phyloP scores from a whole-genome alignment of 2,113 vertebrate species.

The Ptilorrhoa leucosticta region DNA sequence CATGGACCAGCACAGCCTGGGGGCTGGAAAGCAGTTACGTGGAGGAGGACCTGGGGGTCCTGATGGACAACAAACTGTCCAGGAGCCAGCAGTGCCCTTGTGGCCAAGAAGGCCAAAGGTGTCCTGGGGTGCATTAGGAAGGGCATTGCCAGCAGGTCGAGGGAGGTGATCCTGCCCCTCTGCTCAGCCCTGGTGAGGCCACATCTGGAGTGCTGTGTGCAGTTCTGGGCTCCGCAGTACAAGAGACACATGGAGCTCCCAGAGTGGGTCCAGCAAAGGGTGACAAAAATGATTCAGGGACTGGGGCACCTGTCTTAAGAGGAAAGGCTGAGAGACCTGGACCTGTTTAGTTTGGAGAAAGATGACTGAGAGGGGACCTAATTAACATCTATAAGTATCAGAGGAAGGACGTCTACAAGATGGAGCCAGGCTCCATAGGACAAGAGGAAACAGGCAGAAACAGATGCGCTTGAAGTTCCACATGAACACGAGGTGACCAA shows the following conservation, averaged over 20 bases:
- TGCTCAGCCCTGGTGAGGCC: not conserved
- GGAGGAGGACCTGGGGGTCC: not conserved
- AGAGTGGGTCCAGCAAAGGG: accelerated
- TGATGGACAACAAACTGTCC: not conserved
- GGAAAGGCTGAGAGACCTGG: not conserved
- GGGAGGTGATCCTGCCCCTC: not conserved
- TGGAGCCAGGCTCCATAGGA: not conserved
- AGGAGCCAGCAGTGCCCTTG: not conserved
- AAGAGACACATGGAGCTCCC: not conserved
- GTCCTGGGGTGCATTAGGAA: not conserved
- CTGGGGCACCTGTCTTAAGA: not conserved
- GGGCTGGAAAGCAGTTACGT: not conserved
- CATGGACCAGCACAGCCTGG: not conserved
- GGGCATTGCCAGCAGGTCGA: accelerated
- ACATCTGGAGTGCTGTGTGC: not conserved
- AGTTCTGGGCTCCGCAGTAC: not conserved
- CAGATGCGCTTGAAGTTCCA: not conserved
- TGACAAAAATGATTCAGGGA: not conserved
- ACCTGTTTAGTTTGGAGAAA: not conserved
- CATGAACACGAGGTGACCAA: not conserved
- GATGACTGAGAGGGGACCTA: not conserved
- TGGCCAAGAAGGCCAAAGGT: accelerated
- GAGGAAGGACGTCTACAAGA: not conserved
- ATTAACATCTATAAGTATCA: not conserved
- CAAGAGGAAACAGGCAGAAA: not conserved